phyloP scores from a whole-genome alignment of 2,888 invertebrate species.

The Cetonia aurata region DNA sequence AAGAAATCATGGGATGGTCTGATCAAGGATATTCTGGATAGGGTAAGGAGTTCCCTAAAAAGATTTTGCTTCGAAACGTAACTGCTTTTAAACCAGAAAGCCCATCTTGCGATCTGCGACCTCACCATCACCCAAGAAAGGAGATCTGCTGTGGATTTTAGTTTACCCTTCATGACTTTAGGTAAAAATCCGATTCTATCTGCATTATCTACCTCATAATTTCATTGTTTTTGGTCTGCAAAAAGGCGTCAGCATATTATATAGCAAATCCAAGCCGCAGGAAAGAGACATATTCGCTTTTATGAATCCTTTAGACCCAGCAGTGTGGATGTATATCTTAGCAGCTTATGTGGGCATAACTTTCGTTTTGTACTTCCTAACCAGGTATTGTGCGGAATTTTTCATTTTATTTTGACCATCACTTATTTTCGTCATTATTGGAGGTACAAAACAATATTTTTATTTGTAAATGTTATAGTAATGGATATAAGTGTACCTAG shows the following conservation, averaged over 20 bases:
- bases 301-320: slow-evolving; percentile 85
- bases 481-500: no score
- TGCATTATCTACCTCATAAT: slow-evolving; percentile 26
- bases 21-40: slow-evolving; percentile 80
- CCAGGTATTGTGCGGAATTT: slow-evolving; percentile 63
- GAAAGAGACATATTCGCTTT: slow-evolving; percentile 70
- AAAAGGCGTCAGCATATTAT: slow-evolving; percentile 80
- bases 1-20: slow-evolving; percentile 85
- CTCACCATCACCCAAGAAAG: slow-evolving; percentile 94
- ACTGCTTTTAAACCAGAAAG: slow-evolving; percentile 74
- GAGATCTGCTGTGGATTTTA: slow-evolving; percentile 91
- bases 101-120: slow-evolving; percentile 95
- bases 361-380: slow-evolving; percentile 83
- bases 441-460: no score
- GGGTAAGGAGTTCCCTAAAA: slow-evolving; percentile 68
- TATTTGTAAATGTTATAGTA: no score
- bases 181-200: slow-evolving; percentile 69
- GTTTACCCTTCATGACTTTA: slow-evolving; percentile 97
- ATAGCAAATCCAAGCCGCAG: slow-evolving; percentile 82
- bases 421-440: no score
- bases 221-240: not conserved
- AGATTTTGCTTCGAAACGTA: not conserved
- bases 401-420: no score
- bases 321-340: slow-evolving; percentile 92
- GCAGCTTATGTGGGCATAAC: slow-evolving; percentile 87